phyloP scores from a whole-genome alignment of 2,797 vertebrate genomes.

The Anguilla pacifica region DNA sequence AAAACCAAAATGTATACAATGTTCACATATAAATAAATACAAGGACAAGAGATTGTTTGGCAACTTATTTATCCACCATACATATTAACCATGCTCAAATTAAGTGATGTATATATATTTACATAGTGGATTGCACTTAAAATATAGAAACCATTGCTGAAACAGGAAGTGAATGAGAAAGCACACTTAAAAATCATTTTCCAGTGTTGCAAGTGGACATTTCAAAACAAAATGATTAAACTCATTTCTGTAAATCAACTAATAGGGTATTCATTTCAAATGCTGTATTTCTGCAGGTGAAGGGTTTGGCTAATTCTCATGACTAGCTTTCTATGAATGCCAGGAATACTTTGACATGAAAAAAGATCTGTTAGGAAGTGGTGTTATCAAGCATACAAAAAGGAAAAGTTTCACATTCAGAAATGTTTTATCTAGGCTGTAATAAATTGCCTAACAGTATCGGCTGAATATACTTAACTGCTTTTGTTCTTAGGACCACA shows the following conservation, averaged over 20 bases:
- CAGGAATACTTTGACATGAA: neutral
- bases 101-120: constrained; percentile 54
- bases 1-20: neutral
- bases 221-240: constrained; percentile 20
- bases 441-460: constrained; percentile 21
- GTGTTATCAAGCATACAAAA: constrained; percentile 25
- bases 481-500: constrained; percentile 24
- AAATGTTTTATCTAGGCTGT: constrained; percentile 24
- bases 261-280: neutral
- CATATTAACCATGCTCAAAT: constrained; percentile 63
- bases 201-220: constrained; percentile 14
- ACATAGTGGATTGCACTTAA: constrained; percentile 67
- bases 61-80: constrained; percentile 60
- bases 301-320: constrained; percentile 1
- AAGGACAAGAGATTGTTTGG: constrained; percentile 47
- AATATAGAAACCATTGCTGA: constrained; percentile 40
- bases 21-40: constrained; percentile 5
- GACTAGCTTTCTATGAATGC: constrained; percentile 12
- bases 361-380: constrained; percentile 10
- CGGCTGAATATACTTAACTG: constrained; percentile 4
- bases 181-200: constrained; percentile 13
- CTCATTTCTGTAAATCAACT: constrained; percentile 12
- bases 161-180: constrained; percentile 34
- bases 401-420: constrained; percentile 31
- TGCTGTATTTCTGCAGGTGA: neutral